phyloP scores from a whole-genome alignment of 2,797 vertebrate species.

The Sebastes wilsoni region DNA sequence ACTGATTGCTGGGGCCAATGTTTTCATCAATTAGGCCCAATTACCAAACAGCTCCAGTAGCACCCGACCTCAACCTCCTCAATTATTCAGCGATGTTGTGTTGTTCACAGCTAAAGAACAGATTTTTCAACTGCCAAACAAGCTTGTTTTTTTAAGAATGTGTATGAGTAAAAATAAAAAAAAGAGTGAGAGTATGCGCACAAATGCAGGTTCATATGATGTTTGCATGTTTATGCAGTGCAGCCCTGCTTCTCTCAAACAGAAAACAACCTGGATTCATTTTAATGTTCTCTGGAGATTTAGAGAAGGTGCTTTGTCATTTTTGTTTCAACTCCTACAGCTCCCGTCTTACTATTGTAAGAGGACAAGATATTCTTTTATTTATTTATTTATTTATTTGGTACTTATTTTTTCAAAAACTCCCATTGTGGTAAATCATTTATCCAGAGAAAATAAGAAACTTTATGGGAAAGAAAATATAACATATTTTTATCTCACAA shows the following conservation, averaged over 20 bases:
- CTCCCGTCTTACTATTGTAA: background rate
- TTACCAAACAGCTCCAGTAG: constrained; percentile 62
- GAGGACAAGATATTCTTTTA: background rate
- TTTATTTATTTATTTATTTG: background rate
- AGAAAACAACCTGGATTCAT: background rate
- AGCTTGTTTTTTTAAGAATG: constrained; percentile 10
- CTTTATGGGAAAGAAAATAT: background rate
- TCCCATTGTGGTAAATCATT: background rate
- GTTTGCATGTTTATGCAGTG: background rate
- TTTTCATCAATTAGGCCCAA: constrained; percentile 77
- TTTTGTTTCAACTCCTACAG: background rate
- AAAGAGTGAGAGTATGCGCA: too few species aligned
- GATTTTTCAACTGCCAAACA: constrained; percentile 29
- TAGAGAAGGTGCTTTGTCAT: background rate
- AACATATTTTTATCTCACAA: background rate
- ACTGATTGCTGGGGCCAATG: constrained; percentile 59
- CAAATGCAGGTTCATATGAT: background rate
- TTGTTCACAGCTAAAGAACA: constrained; percentile 2
- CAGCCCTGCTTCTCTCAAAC: background rate
- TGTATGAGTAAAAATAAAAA: background rate
- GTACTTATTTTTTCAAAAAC: background rate
- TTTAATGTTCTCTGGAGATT: background rate
- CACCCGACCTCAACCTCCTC: constrained; percentile 32
- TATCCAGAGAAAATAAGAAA: background rate
- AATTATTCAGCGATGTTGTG: constrained; percentile 42